Conservation (phyloP, 1,140 invertebrate genomes). For the Helicoverpa zea region DNA sequence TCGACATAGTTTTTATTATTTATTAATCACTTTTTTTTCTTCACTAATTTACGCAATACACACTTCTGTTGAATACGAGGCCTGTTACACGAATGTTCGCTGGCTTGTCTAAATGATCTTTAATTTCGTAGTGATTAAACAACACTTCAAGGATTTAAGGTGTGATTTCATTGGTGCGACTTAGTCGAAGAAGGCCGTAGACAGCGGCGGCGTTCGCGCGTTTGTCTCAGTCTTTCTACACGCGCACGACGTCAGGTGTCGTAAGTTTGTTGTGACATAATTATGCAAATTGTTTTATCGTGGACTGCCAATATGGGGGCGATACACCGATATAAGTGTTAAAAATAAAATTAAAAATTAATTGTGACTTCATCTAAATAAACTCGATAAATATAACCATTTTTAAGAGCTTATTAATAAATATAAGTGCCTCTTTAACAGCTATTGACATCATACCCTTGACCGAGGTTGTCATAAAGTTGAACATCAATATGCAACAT, state of each 20-base stretch:
- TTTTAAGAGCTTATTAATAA: too few species aligned
- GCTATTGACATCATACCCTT: neutral
- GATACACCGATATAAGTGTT: neutral
- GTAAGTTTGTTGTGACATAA: slow-evolving; percentile 22
- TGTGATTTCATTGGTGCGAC: slow-evolving; percentile 48
- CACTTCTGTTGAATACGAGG: slow-evolving; percentile 59
- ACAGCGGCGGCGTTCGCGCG: slow-evolving; percentile 3
- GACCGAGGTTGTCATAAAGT: neutral
- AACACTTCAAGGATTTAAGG: slow-evolving; percentile 71
- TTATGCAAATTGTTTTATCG: slow-evolving; percentile 14
- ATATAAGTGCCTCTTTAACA: neutral
- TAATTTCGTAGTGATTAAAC: slow-evolving; percentile 74
- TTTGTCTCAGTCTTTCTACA: neutral
- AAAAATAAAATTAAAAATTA: neutral
- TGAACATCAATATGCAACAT: neutral
- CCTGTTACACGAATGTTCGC: slow-evolving; percentile 66
- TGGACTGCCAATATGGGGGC: neutral
- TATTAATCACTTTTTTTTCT: neutral
- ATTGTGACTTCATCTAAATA: too few species aligned
- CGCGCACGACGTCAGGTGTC: neutral
- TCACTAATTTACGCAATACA: slow-evolving; percentile 15
- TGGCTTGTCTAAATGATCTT: slow-evolving; percentile 55
- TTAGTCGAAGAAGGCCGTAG: slow-evolving; percentile 13
- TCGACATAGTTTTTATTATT: slow-evolving; percentile 50
- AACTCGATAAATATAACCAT: neutral